A percentile compares a stretch with the other conserved stretches of the same genome.
phyloP scores from a whole-genome alignment of 2,888 invertebrate genomes.

The Actias luna region DNA sequence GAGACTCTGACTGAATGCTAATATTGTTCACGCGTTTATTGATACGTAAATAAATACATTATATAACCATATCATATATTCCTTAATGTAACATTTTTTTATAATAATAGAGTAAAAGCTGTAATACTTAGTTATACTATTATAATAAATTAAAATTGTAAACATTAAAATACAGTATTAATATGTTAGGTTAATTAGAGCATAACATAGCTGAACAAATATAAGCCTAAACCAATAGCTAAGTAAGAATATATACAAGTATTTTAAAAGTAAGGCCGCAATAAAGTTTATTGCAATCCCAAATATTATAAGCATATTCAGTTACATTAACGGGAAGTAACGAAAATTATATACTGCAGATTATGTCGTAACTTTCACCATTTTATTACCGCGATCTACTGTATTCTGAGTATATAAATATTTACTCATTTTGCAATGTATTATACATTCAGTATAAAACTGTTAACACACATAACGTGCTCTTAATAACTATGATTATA shows the following conservation, averaged over 20 bases:
- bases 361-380: background rate
- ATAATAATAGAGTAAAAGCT: no score
- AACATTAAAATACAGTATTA: no score
- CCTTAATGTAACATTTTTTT: no score
- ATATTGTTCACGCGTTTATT: no score
- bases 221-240: background rate
- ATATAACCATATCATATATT: no score
- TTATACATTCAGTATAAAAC: background rate
- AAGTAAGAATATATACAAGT: no score
- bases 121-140: no score
- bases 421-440: background rate
- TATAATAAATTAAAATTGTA: no score
- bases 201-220: background rate
- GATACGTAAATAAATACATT: no score
- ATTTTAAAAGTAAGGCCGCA: no score
- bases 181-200: background rate
- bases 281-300: background rate
- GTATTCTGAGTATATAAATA: constrained; percentile 2
- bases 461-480: background rate
- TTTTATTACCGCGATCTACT: background rate
- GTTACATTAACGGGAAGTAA: background rate
- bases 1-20: no score
- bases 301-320: background rate
- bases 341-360: background rate
- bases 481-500: background rate